A percentile compares a stretch with the other conserved stretches of the same genome.
These are phyloP conservation scores for Phalacrocorax pelagicus DNA, from an alignment of 2,113 vertebrate genomes.

Conservation along the genomic window DNA sequence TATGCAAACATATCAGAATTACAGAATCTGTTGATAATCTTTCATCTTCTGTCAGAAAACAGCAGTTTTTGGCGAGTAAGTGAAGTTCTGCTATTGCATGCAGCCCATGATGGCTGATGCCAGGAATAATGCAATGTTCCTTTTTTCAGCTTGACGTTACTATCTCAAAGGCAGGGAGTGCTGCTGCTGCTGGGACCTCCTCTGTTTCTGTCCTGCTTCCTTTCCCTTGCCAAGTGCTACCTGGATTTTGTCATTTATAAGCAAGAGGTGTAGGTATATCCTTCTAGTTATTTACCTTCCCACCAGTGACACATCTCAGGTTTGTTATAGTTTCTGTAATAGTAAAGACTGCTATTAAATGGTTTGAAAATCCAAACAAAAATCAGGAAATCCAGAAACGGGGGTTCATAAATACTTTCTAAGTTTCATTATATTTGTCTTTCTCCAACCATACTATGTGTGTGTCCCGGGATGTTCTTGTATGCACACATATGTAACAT, in stretches of 20 bases:
- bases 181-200: neutral
- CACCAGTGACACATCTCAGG: neutral
- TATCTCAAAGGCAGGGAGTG: neutral
- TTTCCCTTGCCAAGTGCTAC: neutral
- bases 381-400: neutral
- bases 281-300: neutral
- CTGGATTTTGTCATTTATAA: neutral
- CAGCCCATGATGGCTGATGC: neutral
- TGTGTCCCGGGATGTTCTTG: neutral
- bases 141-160: neutral
- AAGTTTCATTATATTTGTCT: neutral
- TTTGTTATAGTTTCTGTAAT: neutral
- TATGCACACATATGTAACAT: accelerated
- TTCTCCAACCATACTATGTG: neutral
- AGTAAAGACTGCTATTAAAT: neutral
- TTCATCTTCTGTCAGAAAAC: neutral
- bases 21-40: neutral
- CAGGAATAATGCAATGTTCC: neutral
- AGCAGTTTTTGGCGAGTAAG: neutral
- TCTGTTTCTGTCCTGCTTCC: neutral
- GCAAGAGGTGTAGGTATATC: neutral
- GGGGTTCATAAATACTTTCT: neutral
- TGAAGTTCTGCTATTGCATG: neutral
- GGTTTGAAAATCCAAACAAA: neutral
- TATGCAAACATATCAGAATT: neutral